Base-by-base conservation (phyloP, 1,140 invertebrate species). In the Fopius arisanus region DNA sequence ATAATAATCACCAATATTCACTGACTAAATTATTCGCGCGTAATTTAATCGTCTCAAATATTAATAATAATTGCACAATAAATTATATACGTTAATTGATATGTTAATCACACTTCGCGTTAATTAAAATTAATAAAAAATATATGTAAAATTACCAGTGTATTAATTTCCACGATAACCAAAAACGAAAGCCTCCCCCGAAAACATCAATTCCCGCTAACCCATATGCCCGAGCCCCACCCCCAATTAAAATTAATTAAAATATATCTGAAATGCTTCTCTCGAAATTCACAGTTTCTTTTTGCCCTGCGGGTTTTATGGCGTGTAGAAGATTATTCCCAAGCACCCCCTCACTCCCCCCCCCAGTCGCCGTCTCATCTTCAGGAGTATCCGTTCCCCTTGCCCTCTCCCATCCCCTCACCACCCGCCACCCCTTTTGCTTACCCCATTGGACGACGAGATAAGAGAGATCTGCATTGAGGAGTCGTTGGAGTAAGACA, bases 261-360 rank as follows among this genome's bases (percentile, higher is more conserved):
- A 59, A 59, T 59, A 59, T 59, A 59, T 37, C 41, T 26, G 65
- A 54, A 66, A 72, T 51, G 40, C 66, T 67, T 43, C 28, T 63
- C 70, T 65, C 37, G 72, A 77, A 59, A 77, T 77, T 77, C 75
- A 65, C 68, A 31, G 69, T 73, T 72, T 48, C 54, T 77, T 74
- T 76, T 75, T 74, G 43, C 77, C 33, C 75, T 72, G 74, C 72
- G 77, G 77, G 75, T 78, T 78, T 78, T 78, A 76, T 71, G 72
- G 72, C 77, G 71, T 78, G 77, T 78, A 75, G 74, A 68, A 78
- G 77, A 78, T 78, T 78, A 78, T 72, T 68, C 63, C 69, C 43
- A 65, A 40, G 65, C 41, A 68, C 48, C 43, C 26, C 69, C 54
- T 65, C 65, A 48, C 63, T 16, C 12, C 63, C 40, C 48, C 54